These are phyloP conservation scores for Anguilla anguilla DNA, from an alignment of 2,797 vertebrate genomes.

Conservation along the genomic window DNA sequence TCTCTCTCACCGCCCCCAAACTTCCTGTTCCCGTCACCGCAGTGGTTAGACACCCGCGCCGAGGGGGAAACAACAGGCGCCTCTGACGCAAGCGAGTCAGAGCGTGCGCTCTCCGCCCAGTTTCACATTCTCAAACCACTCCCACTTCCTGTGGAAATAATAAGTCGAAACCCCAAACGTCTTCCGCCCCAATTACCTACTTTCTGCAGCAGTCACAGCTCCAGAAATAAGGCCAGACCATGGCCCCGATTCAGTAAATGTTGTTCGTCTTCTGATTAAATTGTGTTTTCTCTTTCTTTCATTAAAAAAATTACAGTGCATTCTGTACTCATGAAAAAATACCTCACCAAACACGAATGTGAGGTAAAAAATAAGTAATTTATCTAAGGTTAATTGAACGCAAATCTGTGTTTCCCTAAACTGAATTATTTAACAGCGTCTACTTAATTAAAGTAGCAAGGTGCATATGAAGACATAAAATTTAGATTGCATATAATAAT, in stretches of 20 bases:
- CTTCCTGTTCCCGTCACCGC: conserved; percentile 32
- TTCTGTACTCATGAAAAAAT: background rate
- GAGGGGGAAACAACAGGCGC: conserved; percentile 54
- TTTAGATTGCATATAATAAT: background rate
- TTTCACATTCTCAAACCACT: conserved; percentile 42
- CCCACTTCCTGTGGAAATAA: conserved; percentile 62
- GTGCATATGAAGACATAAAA: background rate
- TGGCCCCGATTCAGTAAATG: background rate
- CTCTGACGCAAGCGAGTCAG: conserved; percentile 51
- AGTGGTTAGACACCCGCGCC: background rate
- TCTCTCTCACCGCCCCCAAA: conserved; percentile 18
- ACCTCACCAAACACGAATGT: background rate
- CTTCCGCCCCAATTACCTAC: conserved; percentile 48
- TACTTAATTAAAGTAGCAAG: background rate
- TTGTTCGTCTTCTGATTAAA: background rate
- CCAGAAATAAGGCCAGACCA: background rate
- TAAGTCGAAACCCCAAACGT: conserved; percentile 39
- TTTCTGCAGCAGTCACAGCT: conserved; percentile 33
- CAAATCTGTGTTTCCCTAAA: background rate
- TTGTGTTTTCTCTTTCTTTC: background rate
- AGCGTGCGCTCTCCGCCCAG: conserved; percentile 14
- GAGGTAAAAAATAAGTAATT: background rate
- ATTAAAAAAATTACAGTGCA: background rate
- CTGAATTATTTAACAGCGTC: background rate
- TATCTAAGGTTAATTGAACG: background rate